These are phyloP conservation scores for Ashinkailepas kermadecensis DNA, from an alignment of 2,888 invertebrate genomes.

Conservation along the genomic window DNA sequence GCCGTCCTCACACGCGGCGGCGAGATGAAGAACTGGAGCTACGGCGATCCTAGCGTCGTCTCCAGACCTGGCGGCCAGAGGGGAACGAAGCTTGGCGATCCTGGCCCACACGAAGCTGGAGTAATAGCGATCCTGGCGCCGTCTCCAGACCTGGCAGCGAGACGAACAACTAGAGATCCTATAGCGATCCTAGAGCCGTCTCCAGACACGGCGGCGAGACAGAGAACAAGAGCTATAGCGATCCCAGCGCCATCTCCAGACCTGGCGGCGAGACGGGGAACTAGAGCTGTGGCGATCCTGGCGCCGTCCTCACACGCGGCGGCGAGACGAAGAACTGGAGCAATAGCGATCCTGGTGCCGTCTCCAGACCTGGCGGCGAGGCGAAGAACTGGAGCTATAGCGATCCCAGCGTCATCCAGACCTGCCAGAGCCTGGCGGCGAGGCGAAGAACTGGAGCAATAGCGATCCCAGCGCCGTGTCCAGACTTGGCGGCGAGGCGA, in stretches of 20 bases:
- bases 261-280: conserved; percentile 47
- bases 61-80: conserved; percentile 52
- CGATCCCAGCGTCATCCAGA: too few species aligned
- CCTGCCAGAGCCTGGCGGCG: too few species aligned
- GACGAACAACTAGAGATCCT: conserved; percentile 29
- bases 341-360: conserved; percentile 67
- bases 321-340: too few species aligned
- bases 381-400: conserved; percentile 27
- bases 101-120: too few species aligned
- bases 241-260: conserved; percentile 61
- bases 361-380: conserved; percentile 53
- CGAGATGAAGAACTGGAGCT: too few species aligned
- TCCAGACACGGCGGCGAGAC: too few species aligned
- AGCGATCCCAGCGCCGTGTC: conserved; percentile 64
- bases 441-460: too few species aligned
- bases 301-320: too few species aligned
- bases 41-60: conserved; percentile 65
- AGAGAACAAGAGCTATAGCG: conserved; percentile 56
- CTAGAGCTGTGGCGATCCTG: neutral
- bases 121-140: conserved; percentile 67
- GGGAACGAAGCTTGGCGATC: conserved; percentile 23
- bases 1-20: too few species aligned
- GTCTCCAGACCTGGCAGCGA: conserved; percentile 54
- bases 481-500: conserved; percentile 50
- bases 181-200: neutral